Evolutionary conservation across 2,797 vertebrate species (phyloP).

Genomic region (Gymnopithys bicolor): DNA sequence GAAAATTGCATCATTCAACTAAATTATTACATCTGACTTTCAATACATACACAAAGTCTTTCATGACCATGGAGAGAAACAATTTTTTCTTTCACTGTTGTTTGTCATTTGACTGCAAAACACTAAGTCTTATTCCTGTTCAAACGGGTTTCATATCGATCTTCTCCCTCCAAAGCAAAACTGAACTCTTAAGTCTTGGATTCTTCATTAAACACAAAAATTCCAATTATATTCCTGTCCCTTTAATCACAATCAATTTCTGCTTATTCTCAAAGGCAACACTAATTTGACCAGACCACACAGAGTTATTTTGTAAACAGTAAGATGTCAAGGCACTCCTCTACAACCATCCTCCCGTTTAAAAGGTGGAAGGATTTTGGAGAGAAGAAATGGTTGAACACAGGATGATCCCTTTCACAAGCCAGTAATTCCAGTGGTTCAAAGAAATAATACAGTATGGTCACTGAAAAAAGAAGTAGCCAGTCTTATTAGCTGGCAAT

Average conservation of each 20-base stretch:
- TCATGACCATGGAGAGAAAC: background rate
- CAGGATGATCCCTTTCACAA: background rate
- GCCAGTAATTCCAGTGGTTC: background rate
- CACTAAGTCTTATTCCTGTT: accelerated
- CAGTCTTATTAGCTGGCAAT: background rate
- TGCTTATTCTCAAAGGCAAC: background rate
- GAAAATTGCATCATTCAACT: background rate
- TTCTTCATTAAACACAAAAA: background rate
- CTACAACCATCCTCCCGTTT: background rate
- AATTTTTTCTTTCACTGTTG: background rate
- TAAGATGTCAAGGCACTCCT: background rate
- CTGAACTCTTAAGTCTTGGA: background rate
- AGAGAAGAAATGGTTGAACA: background rate
- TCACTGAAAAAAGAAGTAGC: background rate
- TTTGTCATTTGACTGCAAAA: background rate
- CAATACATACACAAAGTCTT: background rate
- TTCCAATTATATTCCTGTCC: background rate
- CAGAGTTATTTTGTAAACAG: background rate
- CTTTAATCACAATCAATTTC: background rate
- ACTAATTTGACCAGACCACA: background rate
- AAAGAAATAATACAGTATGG: background rate
- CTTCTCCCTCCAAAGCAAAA: background rate
- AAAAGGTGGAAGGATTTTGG: background rate
- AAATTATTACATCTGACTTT: background rate
- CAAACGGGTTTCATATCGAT: background rate